Evolutionary conservation across 2,888 invertebrate species (phyloP).

Genomic region (Hypercompe scribonia): DNA sequence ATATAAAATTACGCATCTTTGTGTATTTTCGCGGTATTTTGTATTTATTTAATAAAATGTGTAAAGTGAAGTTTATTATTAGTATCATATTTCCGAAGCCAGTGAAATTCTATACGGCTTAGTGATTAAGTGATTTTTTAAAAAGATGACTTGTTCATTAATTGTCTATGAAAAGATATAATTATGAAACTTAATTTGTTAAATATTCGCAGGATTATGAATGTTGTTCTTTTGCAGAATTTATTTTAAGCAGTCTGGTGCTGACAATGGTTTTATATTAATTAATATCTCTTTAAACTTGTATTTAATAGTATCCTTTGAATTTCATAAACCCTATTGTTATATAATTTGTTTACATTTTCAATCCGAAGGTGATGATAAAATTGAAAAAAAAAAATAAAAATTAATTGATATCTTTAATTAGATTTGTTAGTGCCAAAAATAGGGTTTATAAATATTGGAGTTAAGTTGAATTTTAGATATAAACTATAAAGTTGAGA

Average conservation of each 20-base stretch:
- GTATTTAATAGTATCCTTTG: constrained; percentile 29
- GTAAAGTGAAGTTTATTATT: constrained; percentile 27
- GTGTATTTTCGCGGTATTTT: constrained; percentile 70
- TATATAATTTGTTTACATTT: constrained; percentile 53
- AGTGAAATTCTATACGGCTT: constrained; percentile 21
- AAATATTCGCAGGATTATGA: constrained; percentile 39
- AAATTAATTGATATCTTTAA: constrained; percentile 72
- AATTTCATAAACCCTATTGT: constrained; percentile 52
- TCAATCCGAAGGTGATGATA: constrained; percentile 61
- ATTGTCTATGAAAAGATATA: constrained; percentile 35
- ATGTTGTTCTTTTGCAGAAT: constrained; percentile 42
- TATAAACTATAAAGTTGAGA: constrained; percentile 69
- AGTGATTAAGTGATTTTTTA: constrained; percentile 20
- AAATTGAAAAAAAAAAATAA: constrained; percentile 60
- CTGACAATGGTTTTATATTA: constrained; percentile 35
- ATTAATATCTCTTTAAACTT: constrained; percentile 20
- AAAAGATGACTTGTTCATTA: constrained; percentile 35
- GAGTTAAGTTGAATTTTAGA: constrained; percentile 81
- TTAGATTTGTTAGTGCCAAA: constrained; percentile 86
- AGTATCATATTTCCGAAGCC: constrained; percentile 31
- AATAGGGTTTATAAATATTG: constrained; percentile 80
- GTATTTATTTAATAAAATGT: constrained; percentile 39
- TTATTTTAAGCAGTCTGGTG: constrained; percentile 43
- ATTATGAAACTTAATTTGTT: constrained; percentile 47
- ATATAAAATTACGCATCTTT: constrained; percentile 65